These are phyloP conservation scores for Eolophus roseicapilla DNA, from an alignment of 2,113 vertebrate species.

Conservation along the genomic window DNA sequence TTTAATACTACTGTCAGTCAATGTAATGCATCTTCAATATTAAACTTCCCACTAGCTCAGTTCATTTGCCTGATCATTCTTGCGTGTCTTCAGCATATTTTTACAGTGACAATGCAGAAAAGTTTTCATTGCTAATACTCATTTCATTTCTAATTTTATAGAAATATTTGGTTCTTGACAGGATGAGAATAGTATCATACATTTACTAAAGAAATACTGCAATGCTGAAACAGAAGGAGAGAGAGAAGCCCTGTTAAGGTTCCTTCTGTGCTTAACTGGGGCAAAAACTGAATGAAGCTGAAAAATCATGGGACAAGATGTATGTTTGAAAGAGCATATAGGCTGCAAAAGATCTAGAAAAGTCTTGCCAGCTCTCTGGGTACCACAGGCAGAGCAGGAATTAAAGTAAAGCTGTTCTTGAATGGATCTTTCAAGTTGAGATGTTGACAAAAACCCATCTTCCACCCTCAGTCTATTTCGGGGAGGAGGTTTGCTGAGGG, in stretches of 20 bases:
- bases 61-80: constrained; percentile 17
- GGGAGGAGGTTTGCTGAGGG: not conserved
- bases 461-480: not conserved
- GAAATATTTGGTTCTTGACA: not conserved
- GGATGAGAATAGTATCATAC: not conserved
- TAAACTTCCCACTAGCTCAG: constrained; percentile 9
- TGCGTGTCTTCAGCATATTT: constrained; percentile 1
- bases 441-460: not conserved
- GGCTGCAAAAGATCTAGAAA: not conserved
- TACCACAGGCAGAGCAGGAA: not conserved
- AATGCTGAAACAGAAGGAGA: not conserved
- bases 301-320: not conserved
- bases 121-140: not conserved
- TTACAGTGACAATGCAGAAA: not conserved
- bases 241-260: not conserved
- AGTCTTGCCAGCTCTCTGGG: not conserved
- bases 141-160: not conserved
- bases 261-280: not conserved
- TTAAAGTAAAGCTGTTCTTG: not conserved
- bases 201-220: not conserved
- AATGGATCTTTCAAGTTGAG: not conserved
- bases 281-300: not conserved
- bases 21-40: constrained; percentile 3
- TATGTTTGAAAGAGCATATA: not conserved
- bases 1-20: constrained; percentile 31